Base-by-base conservation (phyloP, 2,797 vertebrate genomes). In the Rhinichthys osculus region DNA sequence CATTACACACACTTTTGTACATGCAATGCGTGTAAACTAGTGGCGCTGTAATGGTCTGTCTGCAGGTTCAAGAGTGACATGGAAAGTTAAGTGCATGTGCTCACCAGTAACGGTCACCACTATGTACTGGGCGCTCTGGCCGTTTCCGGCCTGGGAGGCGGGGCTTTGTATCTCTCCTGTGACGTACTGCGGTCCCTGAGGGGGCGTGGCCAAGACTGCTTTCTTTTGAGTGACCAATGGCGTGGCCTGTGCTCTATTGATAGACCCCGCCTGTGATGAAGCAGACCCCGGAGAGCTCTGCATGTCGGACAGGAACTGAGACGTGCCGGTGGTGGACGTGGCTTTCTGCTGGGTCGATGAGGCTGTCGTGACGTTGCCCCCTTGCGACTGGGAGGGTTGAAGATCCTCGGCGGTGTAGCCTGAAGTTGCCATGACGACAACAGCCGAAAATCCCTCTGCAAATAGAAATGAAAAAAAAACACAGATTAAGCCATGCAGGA, bases 71-170 rank as follows among this genome's bases (percentile, higher is more conserved):
- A 19, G 7, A 9, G 30, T 27, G 10, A 16, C 21, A 14, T 21
- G 30, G 16, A 27, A 23, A 23, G 62, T 33, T 0, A 7, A 23
- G 72, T 17, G 59, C 38, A 9, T 50, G 81, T 59, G 23, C 97
- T 96, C 94, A 98, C 97, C 97, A 11, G 97, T 96, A 17, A 98
- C 97, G 0, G 97, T 97, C 47, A 98, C 97, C 90, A 98, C 97
- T 88, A 98, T 97, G 93, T 96, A 98, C 93, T 96, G 95, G 0
- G 97, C 93, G 16, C 52, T 94, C 89, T 88, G 95, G 87, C 92
- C 93, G 79, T 88, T 96, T 90, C 91, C 95, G 92, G 86, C 94
- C 85, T 91, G 95, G 88, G 86, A 91, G 0, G 87, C 81, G n/a
- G 93, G 83, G 79, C 93, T 94, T 90, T 94, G 95, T 70, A 95